Percentiles rank a stretch among this genome's conserved stretches.
Conservation (phyloP, 2,888 invertebrate genomes). For the Malachius bipustulatus region DNA sequence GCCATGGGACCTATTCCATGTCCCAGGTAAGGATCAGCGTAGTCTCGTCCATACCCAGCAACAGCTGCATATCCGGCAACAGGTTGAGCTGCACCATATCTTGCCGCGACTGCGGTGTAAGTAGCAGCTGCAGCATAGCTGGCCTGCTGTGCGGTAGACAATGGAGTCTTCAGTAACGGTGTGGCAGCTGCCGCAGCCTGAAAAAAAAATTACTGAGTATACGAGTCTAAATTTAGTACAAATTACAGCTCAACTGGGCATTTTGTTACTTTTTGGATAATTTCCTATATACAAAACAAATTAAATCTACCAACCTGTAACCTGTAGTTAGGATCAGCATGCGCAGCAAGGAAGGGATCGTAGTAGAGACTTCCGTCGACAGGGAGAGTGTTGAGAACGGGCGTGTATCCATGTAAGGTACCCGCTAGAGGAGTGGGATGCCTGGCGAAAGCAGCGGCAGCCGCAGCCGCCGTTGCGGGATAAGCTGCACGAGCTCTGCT, state of each 20-base stretch:
- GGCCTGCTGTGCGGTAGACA: slow-evolving; percentile 75
- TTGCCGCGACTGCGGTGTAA: slow-evolving; percentile 75
- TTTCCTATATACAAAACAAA: no score
- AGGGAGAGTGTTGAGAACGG: slow-evolving; percentile 37
- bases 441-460: slow-evolving; percentile 55
- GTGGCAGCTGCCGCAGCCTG: slow-evolving; percentile 55
- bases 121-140: slow-evolving; percentile 80
- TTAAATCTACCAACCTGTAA: no score
- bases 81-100: slow-evolving; percentile 64
- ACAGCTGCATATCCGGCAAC: slow-evolving; percentile 64
- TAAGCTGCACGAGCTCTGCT: slow-evolving; percentile 55
- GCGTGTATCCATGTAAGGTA: slow-evolving; percentile 80
- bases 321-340: slow-evolving; percentile 80
- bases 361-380: slow-evolving; percentile 75
- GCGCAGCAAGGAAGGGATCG: slow-evolving; percentile 88
- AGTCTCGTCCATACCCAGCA: slow-evolving; percentile 76
- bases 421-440: slow-evolving; percentile 57
- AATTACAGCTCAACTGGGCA: no score
- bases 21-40: slow-evolving; percentile 87
- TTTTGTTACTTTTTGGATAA: no score
- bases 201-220: no score
- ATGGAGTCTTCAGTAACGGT: slow-evolving; percentile 71
- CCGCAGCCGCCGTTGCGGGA: slow-evolving; percentile 62
- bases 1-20: slow-evolving; percentile 95
- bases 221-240: no score